Evolutionary conservation across 2,888 invertebrate species (phyloP).

Genomic region (Noctua comes): DNA sequence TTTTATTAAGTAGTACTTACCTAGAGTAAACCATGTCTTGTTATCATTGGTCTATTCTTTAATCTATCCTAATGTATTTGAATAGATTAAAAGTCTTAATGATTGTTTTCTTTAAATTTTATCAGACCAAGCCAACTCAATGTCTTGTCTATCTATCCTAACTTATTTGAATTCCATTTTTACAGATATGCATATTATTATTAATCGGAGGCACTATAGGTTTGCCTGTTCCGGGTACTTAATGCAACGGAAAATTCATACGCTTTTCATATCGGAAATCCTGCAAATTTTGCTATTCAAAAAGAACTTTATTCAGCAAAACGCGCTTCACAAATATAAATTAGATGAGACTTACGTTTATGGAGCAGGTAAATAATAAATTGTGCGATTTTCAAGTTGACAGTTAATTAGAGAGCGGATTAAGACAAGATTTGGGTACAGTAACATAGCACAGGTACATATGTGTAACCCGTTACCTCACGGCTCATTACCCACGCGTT

Average conservation of each 20-base stretch:
- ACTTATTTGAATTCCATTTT: background rate
- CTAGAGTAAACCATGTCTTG: background rate
- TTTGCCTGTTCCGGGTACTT: background rate
- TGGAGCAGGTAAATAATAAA: conserved; percentile 34
- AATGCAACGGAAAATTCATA: background rate
- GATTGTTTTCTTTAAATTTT: too few relatives aligned
- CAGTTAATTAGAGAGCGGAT: conserved; percentile 50
- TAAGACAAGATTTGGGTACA: conserved; percentile 44
- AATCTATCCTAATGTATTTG: background rate
- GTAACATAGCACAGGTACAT: conserved; percentile 1
- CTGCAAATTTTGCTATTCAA: conserved; percentile 1
- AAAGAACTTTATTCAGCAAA: conserved; percentile 19
- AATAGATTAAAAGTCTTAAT: too few relatives aligned
- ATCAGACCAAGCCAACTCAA: too few relatives aligned
- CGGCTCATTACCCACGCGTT: conserved; percentile 21
- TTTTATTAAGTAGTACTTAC: background rate
- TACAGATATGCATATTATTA: background rate
- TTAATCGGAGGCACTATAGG: background rate
- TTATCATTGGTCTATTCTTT: background rate
- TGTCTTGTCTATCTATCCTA: background rate
- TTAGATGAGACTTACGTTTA: conserved; percentile 13
- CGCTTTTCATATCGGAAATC: background rate
- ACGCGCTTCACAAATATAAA: conserved; percentile 14
- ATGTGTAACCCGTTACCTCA: conserved; percentile 26
- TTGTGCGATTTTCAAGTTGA: conserved; percentile 39